phyloP scores from a whole-genome alignment of 23 tunicate species.

The Trididemnum miniatum region DNA sequence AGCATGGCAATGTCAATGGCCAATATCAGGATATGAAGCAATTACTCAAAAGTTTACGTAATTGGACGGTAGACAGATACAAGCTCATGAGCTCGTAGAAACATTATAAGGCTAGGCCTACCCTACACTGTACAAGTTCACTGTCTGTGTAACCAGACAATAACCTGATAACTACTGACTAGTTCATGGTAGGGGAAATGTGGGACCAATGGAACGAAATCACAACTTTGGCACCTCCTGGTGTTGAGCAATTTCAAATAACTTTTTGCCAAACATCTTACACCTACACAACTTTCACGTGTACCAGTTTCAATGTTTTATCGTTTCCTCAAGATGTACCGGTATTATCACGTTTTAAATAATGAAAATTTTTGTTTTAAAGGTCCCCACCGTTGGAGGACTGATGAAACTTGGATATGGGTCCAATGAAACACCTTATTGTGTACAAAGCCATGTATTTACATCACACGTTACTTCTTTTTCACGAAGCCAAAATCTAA shows the following conservation, averaged over 20 bases:
- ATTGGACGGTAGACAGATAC: too few species aligned
- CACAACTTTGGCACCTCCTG: neutral
- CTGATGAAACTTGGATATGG: neutral
- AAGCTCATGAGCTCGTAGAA: too few species aligned
- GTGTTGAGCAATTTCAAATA: neutral
- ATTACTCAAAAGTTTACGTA: too few species aligned
- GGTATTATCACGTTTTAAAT: neutral
- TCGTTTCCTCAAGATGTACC: neutral
- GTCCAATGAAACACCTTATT: constrained; percentile 4
- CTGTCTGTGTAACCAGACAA: too few species aligned
- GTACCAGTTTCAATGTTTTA: neutral
- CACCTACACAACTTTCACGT: neutral
- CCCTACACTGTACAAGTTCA: too few species aligned
- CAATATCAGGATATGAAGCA: too few species aligned
- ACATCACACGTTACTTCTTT: neutral
- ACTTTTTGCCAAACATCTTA: neutral
- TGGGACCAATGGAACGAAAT: constrained; percentile 18
- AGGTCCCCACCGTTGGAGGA: neutral
- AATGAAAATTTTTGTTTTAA: neutral
- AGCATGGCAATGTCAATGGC: too few species aligned
- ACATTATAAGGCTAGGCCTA: too few species aligned
- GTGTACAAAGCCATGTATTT: neutral
- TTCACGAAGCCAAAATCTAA: neutral
- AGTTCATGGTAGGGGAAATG: constrained; percentile 9
- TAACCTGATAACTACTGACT: too few species aligned